Evolutionary conservation across 2,888 invertebrate genomes (phyloP).

Genomic region (Erynnis tages): DNA sequence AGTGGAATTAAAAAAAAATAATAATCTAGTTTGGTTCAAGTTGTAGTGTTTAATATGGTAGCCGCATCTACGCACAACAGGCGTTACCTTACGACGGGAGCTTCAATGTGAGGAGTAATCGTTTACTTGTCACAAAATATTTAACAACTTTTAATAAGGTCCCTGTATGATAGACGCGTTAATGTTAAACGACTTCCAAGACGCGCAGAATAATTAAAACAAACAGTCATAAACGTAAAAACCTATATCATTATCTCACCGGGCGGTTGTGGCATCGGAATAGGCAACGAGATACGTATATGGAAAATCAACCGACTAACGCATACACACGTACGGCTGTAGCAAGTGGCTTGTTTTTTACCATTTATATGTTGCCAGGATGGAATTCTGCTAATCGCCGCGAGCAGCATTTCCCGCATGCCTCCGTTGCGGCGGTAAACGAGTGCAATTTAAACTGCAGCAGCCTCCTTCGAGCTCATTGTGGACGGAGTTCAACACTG

Average conservation of each 20-base stretch:
- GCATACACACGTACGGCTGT: slow-evolving; percentile 52
- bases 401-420: slow-evolving; percentile 70
- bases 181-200: slow-evolving; percentile 14
- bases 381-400: slow-evolving; percentile 77
- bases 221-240: slow-evolving; percentile 38
- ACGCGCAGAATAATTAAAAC: slow-evolving; percentile 34
- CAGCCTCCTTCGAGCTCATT: slow-evolving; percentile 34
- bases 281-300: slow-evolving; percentile 47
- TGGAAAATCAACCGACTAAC: slow-evolving; percentile 58
- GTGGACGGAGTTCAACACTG: slow-evolving; percentile 24
- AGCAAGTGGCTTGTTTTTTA: slow-evolving; percentile 72
- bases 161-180: background rate
- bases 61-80: too few species aligned
- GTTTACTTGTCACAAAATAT: slow-evolving; percentile 25
- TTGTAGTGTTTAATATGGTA: too few species aligned
- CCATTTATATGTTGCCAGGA: slow-evolving; percentile 64
- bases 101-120: too few species aligned
- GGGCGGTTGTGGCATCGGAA: slow-evolving; percentile 46
- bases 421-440: slow-evolving; percentile 67
- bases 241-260: slow-evolving; percentile 47
- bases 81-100: too few species aligned
- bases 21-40: too few species aligned
- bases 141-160: slow-evolving; percentile 1
- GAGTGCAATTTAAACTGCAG: slow-evolving; percentile 68
- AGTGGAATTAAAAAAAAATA: too few species aligned